Evolutionary conservation across 1,140 invertebrate genomes (phyloP), one percentile per base, ranked within the genome.

Genomic region (Caerostris darwini): DNA sequence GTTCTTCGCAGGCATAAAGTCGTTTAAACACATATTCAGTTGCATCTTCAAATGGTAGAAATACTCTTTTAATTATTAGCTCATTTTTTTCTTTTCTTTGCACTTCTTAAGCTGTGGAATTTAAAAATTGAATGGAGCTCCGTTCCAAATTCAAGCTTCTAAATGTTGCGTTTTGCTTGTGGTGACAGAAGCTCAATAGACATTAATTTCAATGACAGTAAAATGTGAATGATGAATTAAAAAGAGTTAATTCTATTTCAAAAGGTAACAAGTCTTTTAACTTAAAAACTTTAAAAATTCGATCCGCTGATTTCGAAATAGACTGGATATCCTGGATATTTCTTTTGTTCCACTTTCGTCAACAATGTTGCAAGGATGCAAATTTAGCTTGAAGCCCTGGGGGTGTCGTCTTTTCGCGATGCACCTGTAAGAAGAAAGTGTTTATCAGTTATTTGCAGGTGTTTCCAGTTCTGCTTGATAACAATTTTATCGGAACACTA

Each of bases 381-480:
- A 77, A 58, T 58, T 81, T 53, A 59, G 54, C 53, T 59, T n/a
- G 17, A 19, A 19, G 56, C 53, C 59, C 85, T 56, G 54, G 92
- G 92, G 92, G 92, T 93, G 92, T 93, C 54, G 58, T 54, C 85
- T 77, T 77, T 64, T 58, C 19, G 64, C 61, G 67, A 77, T 81
- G 56, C 34, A 93, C 92, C 92, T 93, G 59, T 77, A 93, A 93
- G 54, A 93, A 93, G 67, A 93, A 93, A 93, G 71, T 88, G 50
- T 77, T 88, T 93, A 93, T 93, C 92, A 93, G 61, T 81, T 81
- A 53, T 34, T 88, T 93, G 92, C 85, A 93, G 92, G 85, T 93
- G 92, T 88, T 93, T 69, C 50, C 83, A 69, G 85, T 81, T 77
- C 85, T 19, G n/a, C 53, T 50, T 54, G 92, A 93, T 93, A 88